phyloP scores from a whole-genome alignment of 2,113 vertebrate species.

The Accipiter virgatus region DNA sequence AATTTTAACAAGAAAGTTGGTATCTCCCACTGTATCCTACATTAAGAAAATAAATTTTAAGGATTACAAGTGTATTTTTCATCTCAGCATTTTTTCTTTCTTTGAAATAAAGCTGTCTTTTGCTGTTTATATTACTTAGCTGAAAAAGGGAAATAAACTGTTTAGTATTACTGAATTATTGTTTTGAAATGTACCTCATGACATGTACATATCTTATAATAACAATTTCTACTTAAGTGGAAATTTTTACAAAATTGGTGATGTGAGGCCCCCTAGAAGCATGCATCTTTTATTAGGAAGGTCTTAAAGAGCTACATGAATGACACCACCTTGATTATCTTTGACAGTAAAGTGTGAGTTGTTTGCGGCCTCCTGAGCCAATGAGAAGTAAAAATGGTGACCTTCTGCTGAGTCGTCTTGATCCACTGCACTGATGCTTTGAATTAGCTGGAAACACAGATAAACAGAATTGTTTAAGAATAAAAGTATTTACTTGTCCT shows the following conservation, averaged over 20 bases:
- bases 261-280: background rate
- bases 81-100: background rate
- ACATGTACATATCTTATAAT: background rate
- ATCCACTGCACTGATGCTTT: constrained; percentile 87
- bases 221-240: background rate
- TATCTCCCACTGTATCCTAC: background rate
- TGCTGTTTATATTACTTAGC: background rate
- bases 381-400: constrained; percentile 85
- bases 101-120: background rate
- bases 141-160: background rate
- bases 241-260: background rate
- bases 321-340: constrained; percentile 86
- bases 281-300: background rate
- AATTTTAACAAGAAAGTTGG: background rate
- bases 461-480: background rate
- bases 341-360: constrained; percentile 84
- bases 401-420: constrained; percentile 79
- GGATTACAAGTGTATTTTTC: background rate
- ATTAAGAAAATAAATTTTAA: background rate
- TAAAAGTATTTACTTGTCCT: background rate
- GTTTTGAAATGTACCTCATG: background rate
- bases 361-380: constrained; percentile 76
- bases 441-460: constrained; percentile 78
- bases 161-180: background rate
- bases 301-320: background rate